Evolutionary conservation across 2,113 vertebrate genomes (phyloP).

Genomic region (Haliaeetus leucogaster): DNA sequence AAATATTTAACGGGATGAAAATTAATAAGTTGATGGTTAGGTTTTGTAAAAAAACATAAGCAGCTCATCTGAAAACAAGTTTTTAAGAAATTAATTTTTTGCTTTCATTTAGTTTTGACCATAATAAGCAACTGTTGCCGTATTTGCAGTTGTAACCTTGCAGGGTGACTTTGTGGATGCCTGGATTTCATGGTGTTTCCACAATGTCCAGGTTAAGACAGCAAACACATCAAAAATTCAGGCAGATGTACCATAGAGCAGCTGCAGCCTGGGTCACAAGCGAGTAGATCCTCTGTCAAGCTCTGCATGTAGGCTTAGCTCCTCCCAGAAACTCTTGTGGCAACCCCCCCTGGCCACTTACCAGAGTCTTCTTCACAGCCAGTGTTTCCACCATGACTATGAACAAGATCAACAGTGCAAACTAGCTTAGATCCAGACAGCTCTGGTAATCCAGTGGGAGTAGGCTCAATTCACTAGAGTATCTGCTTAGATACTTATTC

Average conservation of each 20-base stretch:
- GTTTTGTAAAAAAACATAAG: neutral
- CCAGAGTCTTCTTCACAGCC: neutral
- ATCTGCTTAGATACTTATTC: neutral
- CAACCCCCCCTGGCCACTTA: neutral
- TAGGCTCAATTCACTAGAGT: neutral
- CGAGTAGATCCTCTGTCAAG: neutral
- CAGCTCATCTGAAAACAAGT: neutral
- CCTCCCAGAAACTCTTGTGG: neutral
- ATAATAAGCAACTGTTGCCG: neutral
- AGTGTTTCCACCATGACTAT: neutral
- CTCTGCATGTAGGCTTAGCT: neutral
- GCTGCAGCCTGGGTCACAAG: neutral
- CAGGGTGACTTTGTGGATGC: neutral
- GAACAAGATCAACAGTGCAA: neutral
- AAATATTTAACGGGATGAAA: neutral
- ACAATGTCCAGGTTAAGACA: neutral
- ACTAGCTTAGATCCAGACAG: neutral
- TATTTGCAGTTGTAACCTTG: neutral
- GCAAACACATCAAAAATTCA: neutral
- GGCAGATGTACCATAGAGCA: neutral
- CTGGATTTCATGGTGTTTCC: neutral
- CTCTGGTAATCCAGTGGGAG: neutral
- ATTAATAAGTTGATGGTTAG: neutral
- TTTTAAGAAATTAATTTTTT: neutral
- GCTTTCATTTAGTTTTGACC: neutral